Base-by-base conservation (phyloP, 2,113 vertebrate species). In the Scomber scombrus region DNA sequence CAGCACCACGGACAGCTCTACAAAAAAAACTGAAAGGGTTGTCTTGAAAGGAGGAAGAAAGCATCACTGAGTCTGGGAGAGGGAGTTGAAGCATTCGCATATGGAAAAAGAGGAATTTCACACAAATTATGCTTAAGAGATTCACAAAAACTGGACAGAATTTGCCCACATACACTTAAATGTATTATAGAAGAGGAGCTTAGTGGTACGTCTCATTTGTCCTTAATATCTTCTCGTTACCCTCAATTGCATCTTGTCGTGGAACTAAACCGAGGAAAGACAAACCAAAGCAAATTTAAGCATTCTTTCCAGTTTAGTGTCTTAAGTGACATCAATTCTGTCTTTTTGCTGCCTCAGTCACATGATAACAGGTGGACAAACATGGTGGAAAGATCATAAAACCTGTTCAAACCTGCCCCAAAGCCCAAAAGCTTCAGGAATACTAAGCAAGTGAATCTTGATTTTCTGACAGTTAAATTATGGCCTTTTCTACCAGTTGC, bases 1-100 rank as follows among this genome's bases (percentile, higher is more conserved):
- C 84, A 83, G 85, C 73, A 81, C 82, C 67, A 66, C 3, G 71
- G 87, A 86, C 68, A 86, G 84, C 68, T 80, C 65, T 49, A 29
- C 26, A 9, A 46, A 26, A 4, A 52, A 21, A 26, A 0, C 29
- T 47, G 15, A 13, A 31, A 10, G 3, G 23, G n/a, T 4, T 1
- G 14, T 29, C 3, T 12, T 26, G 51, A 7, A 51, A 12, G 9
- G 31, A 82, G 18, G 57, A 71, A 50, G 16, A 40, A 49, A 13
- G 29, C n/a, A 3, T 19, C 14, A 3, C 55, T 68, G 40, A 10
- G 6, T 62, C 14, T 40, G 50, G 34, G 47, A 34, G 23, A 34
- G n/a, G 11, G 26, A 56, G 19, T 0, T n/a, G n/a, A 26, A 13
- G 16, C 11, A 8, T 0, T 21, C 12, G 18, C 1, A 4, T 15